phyloP scores from a whole-genome alignment of 2,888 invertebrate species.

The Noctuana brunneofusca region DNA sequence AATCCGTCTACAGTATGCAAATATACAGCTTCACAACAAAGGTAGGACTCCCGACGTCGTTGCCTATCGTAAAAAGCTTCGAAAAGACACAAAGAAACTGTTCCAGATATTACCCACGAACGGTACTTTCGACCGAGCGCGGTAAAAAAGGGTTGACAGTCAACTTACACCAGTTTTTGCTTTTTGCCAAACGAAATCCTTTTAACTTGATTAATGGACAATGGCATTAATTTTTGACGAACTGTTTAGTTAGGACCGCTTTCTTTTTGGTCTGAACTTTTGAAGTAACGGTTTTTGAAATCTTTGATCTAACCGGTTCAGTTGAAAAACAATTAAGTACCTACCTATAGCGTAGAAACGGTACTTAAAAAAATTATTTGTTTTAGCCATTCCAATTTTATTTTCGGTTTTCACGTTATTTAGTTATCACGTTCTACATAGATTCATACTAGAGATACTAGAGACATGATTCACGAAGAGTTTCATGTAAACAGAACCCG shows the following conservation, averaged over 20 bases:
- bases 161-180: slow-evolving; percentile 64
- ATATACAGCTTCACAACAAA: slow-evolving; percentile 67
- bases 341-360: background rate
- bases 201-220: slow-evolving; percentile 76
- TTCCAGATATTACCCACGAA: slow-evolving; percentile 68
- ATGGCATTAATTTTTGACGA: slow-evolving; percentile 63
- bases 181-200: slow-evolving; percentile 68
- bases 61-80: slow-evolving; percentile 69
- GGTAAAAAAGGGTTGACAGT: slow-evolving; percentile 70
- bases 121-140: slow-evolving; percentile 53
- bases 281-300: slow-evolving; percentile 43
- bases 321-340: slow-evolving; percentile 2
- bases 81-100: slow-evolving; percentile 64
- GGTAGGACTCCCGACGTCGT: slow-evolving; percentile 56
- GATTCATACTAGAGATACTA: too few relatives aligned
- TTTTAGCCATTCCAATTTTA: too few relatives aligned
- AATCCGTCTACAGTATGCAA: slow-evolving; percentile 75
- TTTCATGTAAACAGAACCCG: too few relatives aligned
- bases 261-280: slow-evolving; percentile 36
- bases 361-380: background rate
- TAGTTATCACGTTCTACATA: too few relatives aligned
- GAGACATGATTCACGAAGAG: too few relatives aligned
- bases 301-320: slow-evolving; percentile 41
- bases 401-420: too few relatives aligned
- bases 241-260: slow-evolving; percentile 58